Conservation (phyloP, 2,888 invertebrate genomes). For the Phaonia tiefii region DNA sequence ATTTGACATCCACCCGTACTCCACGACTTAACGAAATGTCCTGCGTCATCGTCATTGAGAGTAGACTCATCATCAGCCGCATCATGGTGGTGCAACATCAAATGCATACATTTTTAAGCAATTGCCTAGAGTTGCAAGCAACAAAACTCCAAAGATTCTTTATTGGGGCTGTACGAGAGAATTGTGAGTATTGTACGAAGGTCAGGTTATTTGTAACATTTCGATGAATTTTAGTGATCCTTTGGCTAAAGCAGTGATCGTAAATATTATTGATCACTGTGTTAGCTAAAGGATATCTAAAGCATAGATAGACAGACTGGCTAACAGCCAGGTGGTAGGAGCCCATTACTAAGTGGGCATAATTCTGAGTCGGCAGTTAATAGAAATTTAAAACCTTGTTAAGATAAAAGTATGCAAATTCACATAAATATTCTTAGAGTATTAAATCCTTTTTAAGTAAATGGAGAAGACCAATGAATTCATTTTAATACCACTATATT, state of each 20-base stretch:
- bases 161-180: conserved; percentile 24
- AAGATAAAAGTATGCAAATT: conserved; percentile 5
- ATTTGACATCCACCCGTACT: not conserved
- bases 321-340: too few species aligned
- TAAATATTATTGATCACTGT: too few species aligned
- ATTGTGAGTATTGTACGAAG: not conserved
- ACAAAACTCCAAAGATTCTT: not conserved
- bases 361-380: too few species aligned
- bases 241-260: too few species aligned
- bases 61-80: conserved; percentile 16
- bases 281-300: too few species aligned
- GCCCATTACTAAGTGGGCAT: too few species aligned
- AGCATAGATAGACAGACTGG: too few species aligned
- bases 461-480: too few species aligned
- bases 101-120: conserved; percentile 46
- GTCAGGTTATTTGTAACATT: too few species aligned
- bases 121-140: conserved; percentile 55
- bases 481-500: too few species aligned
- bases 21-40: not conserved
- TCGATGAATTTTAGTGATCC: not conserved
- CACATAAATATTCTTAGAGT: not conserved
- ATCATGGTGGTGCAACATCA: conserved; percentile 8
- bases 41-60: not conserved
- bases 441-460: not conserved
- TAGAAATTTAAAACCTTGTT: not conserved